Conservation (phyloP, 2,797 vertebrate species). For the Varecia variegata region DNA sequence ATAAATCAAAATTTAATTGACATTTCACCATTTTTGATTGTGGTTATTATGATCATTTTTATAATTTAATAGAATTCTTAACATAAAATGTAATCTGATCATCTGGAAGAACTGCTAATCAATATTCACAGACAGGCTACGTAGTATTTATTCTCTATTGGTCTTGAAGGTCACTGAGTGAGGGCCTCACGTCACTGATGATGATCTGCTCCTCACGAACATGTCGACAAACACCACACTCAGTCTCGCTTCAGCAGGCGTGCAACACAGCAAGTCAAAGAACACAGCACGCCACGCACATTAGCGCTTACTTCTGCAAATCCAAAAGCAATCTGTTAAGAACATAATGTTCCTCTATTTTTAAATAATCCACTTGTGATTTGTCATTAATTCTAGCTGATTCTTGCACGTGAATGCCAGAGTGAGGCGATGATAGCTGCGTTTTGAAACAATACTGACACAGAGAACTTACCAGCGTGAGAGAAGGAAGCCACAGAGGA, state of each 20-base stretch:
- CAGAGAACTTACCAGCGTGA: conserved; percentile 32
- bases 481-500: neutral
- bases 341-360: conserved; percentile 58
- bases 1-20: conserved; percentile 36
- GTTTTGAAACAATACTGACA: conserved; percentile 58
- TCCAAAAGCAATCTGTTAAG: conserved; percentile 70
- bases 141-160: conserved; percentile 86
- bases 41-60: conserved; percentile 53
- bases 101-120: conserved; percentile 78
- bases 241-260: conserved; percentile 92
- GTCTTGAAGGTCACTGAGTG: conserved; percentile 89
- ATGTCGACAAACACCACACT: conserved; percentile 91
- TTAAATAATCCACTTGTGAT: conserved; percentile 62
- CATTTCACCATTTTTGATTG: conserved; percentile 50
- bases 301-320: conserved; percentile 75
- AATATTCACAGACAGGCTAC: conserved; percentile 85
- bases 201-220: conserved; percentile 89
- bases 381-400: conserved; percentile 69
- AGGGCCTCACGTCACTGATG: conserved; percentile 88
- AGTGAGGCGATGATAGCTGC: conserved; percentile 52
- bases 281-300: conserved; percentile 75
- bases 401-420: conserved; percentile 18
- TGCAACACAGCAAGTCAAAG: conserved; percentile 87
- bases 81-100: conserved; percentile 78
- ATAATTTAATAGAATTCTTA: conserved; percentile 77